Evolutionary conservation across 2,797 vertebrate species (phyloP).

Genomic region (Antennarius maculatus): DNA sequence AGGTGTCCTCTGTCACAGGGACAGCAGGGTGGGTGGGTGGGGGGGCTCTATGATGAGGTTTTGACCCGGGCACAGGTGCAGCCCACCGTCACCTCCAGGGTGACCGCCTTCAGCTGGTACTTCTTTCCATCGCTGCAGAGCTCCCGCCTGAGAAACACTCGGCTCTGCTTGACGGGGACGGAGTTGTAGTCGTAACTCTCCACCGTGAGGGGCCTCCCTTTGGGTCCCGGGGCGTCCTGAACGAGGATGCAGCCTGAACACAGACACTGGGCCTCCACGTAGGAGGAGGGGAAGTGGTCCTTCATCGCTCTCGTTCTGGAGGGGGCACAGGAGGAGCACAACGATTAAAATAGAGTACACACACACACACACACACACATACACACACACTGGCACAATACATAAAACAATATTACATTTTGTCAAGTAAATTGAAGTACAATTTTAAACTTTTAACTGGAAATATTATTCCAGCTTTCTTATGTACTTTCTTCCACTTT

Average conservation of each 20-base stretch:
- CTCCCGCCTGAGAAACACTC: constrained; percentile 80
- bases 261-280: constrained; percentile 85
- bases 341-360: too few relatives aligned
- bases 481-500: too few relatives aligned
- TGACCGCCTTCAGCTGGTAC: constrained; percentile 39
- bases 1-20: constrained; percentile 52
- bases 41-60: constrained; percentile 10
- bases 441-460: too few relatives aligned
- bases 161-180: constrained; percentile 62
- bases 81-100: constrained; percentile 75
- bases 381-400: too few relatives aligned
- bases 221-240: constrained; percentile 77
- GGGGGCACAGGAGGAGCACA: not conserved
- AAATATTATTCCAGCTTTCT: too few relatives aligned
- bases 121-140: constrained; percentile 56
- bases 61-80: constrained; percentile 84
- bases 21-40: constrained; percentile 38
- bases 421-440: too few relatives aligned
- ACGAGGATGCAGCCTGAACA: constrained; percentile 86
- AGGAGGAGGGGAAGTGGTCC: constrained; percentile 76
- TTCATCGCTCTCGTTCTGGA: constrained; percentile 71
- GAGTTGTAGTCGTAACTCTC: constrained; percentile 82
- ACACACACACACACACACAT: too few relatives aligned
- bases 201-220: accelerated
- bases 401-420: too few relatives aligned